These are phyloP conservation scores for Craterocephalus amniculus DNA, from an alignment of 2,797 vertebrate genomes.

Conservation along the genomic window DNA sequence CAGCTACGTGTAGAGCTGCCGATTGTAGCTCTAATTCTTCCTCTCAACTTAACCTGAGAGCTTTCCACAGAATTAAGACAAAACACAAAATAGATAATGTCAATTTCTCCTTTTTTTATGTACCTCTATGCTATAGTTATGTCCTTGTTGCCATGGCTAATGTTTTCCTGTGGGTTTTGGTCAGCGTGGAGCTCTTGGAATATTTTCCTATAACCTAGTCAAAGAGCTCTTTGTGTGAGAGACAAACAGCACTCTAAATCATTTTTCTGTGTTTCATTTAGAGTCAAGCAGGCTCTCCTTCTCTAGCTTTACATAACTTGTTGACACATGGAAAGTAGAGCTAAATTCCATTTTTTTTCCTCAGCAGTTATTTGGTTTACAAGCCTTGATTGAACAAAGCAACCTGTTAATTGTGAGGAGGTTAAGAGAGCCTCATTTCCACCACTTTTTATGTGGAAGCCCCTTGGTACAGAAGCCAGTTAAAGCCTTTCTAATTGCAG, in stretches of 20 bases:
- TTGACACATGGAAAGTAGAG: slow-evolving; percentile 24
- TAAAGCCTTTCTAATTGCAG: background rate
- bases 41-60: too few species aligned
- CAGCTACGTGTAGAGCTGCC: background rate
- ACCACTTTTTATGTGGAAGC: background rate
- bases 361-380: slow-evolving; percentile 14
- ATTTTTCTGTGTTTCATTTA: slow-evolving; percentile 21
- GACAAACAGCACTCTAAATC: slow-evolving; percentile 27
- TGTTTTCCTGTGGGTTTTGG: slow-evolving; percentile 15
- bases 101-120: background rate
- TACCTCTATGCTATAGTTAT: background rate
- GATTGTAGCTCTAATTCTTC: background rate
- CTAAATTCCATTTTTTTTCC: slow-evolving; percentile 8
- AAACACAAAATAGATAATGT: background rate
- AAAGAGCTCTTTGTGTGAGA: slow-evolving; percentile 44
- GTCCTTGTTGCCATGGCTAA: slow-evolving; percentile 6
- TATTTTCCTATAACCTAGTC: slow-evolving; percentile 14
- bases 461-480: background rate
- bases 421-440: background rate
- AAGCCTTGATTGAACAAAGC: slow-evolving; percentile 14
- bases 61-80: too few species aligned
- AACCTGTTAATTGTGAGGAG: slow-evolving; percentile 18
- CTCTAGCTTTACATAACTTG: slow-evolving; percentile 41
- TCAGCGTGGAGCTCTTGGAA: background rate
- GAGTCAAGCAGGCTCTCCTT: slow-evolving; percentile 19